A percentile compares a stretch with the other conserved stretches of the same genome.
These are phyloP conservation scores for Orius laevigatus DNA, from an alignment of 1,140 invertebrate genomes.

Conservation along the genomic window DNA sequence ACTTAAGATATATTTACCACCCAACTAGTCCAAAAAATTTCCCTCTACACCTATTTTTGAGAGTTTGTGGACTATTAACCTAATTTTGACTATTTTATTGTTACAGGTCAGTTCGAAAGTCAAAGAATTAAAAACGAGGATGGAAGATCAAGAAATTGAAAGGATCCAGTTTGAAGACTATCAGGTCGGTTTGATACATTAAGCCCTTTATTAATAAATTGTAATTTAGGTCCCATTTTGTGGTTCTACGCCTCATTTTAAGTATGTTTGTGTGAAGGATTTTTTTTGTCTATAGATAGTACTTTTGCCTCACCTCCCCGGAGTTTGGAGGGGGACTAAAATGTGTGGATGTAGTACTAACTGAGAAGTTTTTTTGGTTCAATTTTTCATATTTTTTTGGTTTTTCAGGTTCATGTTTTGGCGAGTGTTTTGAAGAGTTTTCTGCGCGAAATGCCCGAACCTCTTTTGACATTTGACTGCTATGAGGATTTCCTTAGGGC, in stretches of 20 bases:
- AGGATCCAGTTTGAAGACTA: slow-evolving; percentile 51
- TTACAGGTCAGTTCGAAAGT: slow-evolving; percentile 44
- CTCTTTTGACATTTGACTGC: slow-evolving; percentile 78
- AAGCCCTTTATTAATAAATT: neutral
- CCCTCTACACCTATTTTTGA: too few relatives aligned
- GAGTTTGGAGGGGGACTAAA: neutral
- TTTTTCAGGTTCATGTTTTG: slow-evolving; percentile 65
- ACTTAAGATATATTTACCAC: too few relatives aligned
- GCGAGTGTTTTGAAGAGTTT: slow-evolving; percentile 84
- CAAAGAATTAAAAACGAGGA: slow-evolving; percentile 49
- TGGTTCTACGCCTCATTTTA: too few relatives aligned
- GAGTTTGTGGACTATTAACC: too few relatives aligned
- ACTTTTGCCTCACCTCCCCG: neutral
- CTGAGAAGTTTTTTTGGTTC: neutral
- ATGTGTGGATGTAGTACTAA: neutral
- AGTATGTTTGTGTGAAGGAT: too few relatives aligned
- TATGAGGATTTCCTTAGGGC: slow-evolving; percentile 88
- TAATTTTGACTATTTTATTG: neutral
- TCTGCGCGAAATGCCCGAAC: slow-evolving; percentile 84
- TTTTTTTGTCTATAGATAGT: too few relatives aligned
- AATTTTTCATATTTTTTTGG: neutral
- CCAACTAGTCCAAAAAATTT: too few relatives aligned
- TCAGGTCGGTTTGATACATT: slow-evolving; percentile 23
- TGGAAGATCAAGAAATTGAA: slow-evolving; percentile 55
- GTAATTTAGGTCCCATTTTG: too few relatives aligned